Evolutionary conservation across 2,888 invertebrate species (phyloP).

Genomic region (Lithophane socia): DNA sequence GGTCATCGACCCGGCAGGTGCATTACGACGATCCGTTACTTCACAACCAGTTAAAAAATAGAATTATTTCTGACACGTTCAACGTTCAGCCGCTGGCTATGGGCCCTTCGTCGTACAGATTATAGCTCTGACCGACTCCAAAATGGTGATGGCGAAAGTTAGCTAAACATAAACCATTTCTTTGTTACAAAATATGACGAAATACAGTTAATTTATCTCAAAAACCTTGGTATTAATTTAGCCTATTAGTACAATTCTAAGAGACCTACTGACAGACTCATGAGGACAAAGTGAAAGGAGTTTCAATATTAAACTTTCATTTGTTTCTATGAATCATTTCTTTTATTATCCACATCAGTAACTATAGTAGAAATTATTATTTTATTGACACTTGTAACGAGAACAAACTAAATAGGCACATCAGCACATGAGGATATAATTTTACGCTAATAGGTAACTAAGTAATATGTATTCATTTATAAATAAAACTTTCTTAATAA

Average conservation of each 20-base stretch:
- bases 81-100: slow-evolving; percentile 44
- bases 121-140: slow-evolving; percentile 12
- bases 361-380: background rate
- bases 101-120: slow-evolving; percentile 34
- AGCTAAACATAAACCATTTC: background rate
- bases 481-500: background rate
- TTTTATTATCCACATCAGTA: slow-evolving; percentile 20
- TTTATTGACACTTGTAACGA: slow-evolving; percentile 23
- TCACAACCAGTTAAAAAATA: slow-evolving; percentile 62
- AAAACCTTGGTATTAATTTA: background rate
- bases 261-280: slow-evolving; percentile 23
- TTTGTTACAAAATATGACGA: background rate
- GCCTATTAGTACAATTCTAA: background rate
- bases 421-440: background rate
- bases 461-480: background rate
- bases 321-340: slow-evolving; percentile 35
- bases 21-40: slow-evolving; percentile 67
- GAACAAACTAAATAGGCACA: slow-evolving; percentile 22
- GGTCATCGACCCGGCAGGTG: slow-evolving; percentile 73
- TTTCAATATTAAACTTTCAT: slow-evolving; percentile 61
- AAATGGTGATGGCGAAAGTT: slow-evolving; percentile 8
- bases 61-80: slow-evolving; percentile 43
- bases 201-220: background rate
- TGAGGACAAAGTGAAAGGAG: slow-evolving; percentile 60
- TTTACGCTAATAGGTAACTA: background rate